Base-by-base conservation (phyloP, 2,113 vertebrate genomes). In the Oreamnos americanus region DNA sequence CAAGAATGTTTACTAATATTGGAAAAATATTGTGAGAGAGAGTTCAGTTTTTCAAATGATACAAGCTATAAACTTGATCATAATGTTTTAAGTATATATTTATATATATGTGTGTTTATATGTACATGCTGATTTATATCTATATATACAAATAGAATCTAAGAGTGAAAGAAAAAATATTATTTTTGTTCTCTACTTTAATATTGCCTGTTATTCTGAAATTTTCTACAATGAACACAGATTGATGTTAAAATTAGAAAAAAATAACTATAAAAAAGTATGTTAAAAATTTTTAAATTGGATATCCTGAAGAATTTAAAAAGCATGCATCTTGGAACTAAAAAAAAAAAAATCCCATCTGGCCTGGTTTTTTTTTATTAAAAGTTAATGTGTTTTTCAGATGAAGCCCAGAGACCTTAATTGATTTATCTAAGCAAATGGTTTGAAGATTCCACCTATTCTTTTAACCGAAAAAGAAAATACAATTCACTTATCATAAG, bases 171-270 rank as follows among this genome's bases (percentile, higher is more conserved):
- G 26, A 71, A 91, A 91, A 91, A 57, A 45, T n/a, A 55, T 12
- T 19, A 71, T 51, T 71, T 96, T 94, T 95, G 17, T 93, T 94
- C 94, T 91, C 26, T 96, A 71, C 43, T 81, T 95, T 30, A 67
- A 85, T 14, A 64, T 57, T 92, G 51, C 7, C 33, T 30, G 0
- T 58, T 90, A 97, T 85, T 76, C 58, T 30, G 13, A 76, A 92
- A 47, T 87, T 84, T 94, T 94, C 30, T 58, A 94, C 74, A 92
- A 74, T 96, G 58, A 94, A 90, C 36, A 93, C 57, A 96, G 78
- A 90, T 26, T 64, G 45, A 93, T 91, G 39, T 43, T 94, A 96
- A 98, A 96, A 91, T 94, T 94, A 92, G 92, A 71, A 51, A 85
- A 83, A 55, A 86, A 28, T 45, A 91, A 93, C 21, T 60, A 33